Conservation (phyloP, 2,797 vertebrate genomes). For the Sebastes vulpes region DNA sequence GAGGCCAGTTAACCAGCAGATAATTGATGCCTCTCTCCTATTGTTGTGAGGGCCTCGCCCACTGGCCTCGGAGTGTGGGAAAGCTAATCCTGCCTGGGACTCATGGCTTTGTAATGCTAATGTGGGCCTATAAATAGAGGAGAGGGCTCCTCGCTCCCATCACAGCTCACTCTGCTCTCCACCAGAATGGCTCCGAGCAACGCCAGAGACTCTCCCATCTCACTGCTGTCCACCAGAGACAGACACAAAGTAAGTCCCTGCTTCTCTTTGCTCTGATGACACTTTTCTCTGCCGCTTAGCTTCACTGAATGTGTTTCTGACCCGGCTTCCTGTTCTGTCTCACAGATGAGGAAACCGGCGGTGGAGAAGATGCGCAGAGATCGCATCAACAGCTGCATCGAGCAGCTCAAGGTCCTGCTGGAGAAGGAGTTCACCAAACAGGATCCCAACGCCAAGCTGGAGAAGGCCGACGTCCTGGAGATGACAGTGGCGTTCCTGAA, state of each 20-base stretch:
- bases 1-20: slow-evolving; percentile 84
- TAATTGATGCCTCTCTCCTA: slow-evolving; percentile 77
- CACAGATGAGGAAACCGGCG: slow-evolving; percentile 88
- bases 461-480: slow-evolving; percentile 89
- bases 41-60: slow-evolving; percentile 68
- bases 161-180: slow-evolving; percentile 56
- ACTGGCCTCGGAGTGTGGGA: slow-evolving; percentile 90
- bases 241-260: slow-evolving; percentile 78
- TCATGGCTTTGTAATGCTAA: slow-evolving; percentile 81
- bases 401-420: slow-evolving; percentile 86
- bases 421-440: slow-evolving; percentile 84
- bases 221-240: slow-evolving; percentile 66
- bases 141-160: slow-evolving; percentile 43
- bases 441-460: slow-evolving; percentile 87
- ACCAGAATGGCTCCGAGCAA: slow-evolving; percentile 40
- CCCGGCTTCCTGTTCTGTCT: no score
- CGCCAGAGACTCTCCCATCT: slow-evolving; percentile 44
- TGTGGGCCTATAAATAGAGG: slow-evolving; percentile 83
- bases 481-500: slow-evolving; percentile 74
- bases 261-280: neutral
- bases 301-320: no score
- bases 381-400: slow-evolving; percentile 88
- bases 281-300: no score
- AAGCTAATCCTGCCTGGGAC: slow-evolving; percentile 78
- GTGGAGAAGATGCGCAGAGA: slow-evolving; percentile 89